Evolutionary conservation across 1,140 invertebrate genomes (phyloP).

Genomic region (Diachasmimorpha longicaudata): DNA sequence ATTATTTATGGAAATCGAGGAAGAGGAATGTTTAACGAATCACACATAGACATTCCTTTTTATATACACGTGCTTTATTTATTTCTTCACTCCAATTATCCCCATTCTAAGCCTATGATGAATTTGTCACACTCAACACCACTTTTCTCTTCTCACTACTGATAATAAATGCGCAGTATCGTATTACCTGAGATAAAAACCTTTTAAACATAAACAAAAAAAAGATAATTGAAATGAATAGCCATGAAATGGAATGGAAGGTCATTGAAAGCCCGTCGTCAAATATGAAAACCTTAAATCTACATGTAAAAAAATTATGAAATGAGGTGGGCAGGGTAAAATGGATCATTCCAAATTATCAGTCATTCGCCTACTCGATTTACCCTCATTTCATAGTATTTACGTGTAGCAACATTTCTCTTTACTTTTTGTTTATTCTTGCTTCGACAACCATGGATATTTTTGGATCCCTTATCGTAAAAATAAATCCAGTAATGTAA

Average conservation of each 20-base stretch:
- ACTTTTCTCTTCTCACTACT: not conserved
- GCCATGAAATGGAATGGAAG: not conserved
- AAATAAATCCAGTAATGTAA: too few species aligned
- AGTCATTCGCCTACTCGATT: not conserved
- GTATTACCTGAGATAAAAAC: not conserved
- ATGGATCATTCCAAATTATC: too few species aligned
- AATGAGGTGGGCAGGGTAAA: not conserved
- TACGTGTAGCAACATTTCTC: too few species aligned
- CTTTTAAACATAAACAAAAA: not conserved
- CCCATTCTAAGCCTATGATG: not conserved
- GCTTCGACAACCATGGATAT: too few species aligned
- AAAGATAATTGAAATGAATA: not conserved
- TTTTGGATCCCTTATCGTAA: too few species aligned
- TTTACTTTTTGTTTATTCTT: too few species aligned
- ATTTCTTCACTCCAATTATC: not conserved
- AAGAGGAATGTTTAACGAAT: too few species aligned
- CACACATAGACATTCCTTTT: not conserved
- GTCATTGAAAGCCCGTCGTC: not conserved
- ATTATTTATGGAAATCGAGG: too few species aligned
- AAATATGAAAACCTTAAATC: not conserved
- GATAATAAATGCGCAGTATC: not conserved
- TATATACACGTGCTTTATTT: not conserved
- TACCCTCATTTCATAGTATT: not conserved
- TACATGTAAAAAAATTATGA: not conserved
- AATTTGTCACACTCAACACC: not conserved